phyloP scores from a whole-genome alignment of 2,113 vertebrate genomes.

The Noctilio leporinus region DNA sequence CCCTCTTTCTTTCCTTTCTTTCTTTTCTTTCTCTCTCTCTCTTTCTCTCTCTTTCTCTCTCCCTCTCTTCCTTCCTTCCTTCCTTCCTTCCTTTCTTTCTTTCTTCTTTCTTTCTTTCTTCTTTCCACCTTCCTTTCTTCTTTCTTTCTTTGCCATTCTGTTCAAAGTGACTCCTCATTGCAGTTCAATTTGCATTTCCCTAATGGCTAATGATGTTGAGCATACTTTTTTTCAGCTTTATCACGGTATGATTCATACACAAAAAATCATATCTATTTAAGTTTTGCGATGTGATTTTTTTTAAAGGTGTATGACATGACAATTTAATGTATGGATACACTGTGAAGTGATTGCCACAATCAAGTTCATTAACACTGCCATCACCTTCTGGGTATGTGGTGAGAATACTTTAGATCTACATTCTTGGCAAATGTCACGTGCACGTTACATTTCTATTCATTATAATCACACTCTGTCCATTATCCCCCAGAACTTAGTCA shows the following conservation, averaged over 20 bases:
- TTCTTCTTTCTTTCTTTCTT: no score
- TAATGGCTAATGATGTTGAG: not conserved
- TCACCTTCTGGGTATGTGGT: no score
- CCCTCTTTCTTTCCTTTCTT: no score
- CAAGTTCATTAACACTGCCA: not conserved
- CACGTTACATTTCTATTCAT: not conserved
- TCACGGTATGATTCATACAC: not conserved
- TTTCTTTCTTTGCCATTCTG: not conserved
- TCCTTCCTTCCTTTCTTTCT: no score
- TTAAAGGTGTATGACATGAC: not conserved
- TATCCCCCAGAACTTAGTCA: not conserved
- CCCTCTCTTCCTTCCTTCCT: no score
- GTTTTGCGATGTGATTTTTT: not conserved
- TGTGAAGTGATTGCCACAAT: not conserved
- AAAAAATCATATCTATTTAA: not conserved
- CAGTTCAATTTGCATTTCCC: not conserved
- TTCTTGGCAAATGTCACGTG: not conserved
- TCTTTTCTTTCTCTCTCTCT: no score
- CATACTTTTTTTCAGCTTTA: not conserved
- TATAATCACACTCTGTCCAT: not conserved
- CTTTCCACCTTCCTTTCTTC: no score
- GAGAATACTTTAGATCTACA: not conserved
- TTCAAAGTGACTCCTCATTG: not conserved
- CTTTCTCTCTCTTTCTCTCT: no score
- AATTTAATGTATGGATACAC: not conserved